These are phyloP conservation scores for Conus betulinus DNA, from an alignment of 1,140 invertebrate species.

Conservation along the genomic window DNA sequence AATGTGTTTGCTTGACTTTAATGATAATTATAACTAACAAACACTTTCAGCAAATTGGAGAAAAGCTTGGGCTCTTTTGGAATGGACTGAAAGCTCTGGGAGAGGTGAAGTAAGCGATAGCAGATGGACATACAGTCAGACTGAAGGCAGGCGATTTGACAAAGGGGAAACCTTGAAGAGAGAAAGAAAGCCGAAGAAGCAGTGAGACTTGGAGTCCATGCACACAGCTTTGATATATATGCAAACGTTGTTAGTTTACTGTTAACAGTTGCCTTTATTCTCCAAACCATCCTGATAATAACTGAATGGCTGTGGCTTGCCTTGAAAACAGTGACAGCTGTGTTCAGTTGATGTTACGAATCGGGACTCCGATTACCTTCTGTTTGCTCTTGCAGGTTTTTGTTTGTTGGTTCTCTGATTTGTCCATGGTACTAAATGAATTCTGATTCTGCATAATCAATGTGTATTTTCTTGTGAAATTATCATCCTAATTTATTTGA, in stretches of 20 bases:
- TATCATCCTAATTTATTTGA: slow-evolving; percentile 27
- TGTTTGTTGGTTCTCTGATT: too few relatives aligned
- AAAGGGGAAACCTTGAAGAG: not conserved
- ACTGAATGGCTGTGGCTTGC: not conserved
- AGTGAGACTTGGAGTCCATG: not conserved
- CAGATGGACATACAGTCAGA: too few relatives aligned
- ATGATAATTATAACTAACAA: too few relatives aligned
- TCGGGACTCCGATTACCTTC: too few relatives aligned
- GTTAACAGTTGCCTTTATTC: not conserved
- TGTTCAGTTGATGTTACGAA: too few relatives aligned
- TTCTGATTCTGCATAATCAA: slow-evolving; percentile 1
- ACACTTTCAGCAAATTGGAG: too few relatives aligned
- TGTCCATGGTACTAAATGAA: not conserved
- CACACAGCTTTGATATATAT: not conserved
- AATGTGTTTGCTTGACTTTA: too few relatives aligned
- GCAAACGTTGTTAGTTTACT: not conserved
- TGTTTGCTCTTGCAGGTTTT: too few relatives aligned
- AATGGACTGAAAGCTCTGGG: too few relatives aligned
- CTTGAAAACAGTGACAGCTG: too few relatives aligned
- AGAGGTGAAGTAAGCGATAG: too few relatives aligned
- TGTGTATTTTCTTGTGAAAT: slow-evolving; percentile 8
- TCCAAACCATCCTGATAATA: not conserved
- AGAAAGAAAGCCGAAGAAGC: not conserved
- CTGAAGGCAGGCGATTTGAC: not conserved
- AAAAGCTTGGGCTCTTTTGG: too few relatives aligned